Evolutionary conservation across 2,797 vertebrate species (phyloP), one percentile per base, ranked within the genome.

Genomic region (Takifugu ocellatus): DNA sequence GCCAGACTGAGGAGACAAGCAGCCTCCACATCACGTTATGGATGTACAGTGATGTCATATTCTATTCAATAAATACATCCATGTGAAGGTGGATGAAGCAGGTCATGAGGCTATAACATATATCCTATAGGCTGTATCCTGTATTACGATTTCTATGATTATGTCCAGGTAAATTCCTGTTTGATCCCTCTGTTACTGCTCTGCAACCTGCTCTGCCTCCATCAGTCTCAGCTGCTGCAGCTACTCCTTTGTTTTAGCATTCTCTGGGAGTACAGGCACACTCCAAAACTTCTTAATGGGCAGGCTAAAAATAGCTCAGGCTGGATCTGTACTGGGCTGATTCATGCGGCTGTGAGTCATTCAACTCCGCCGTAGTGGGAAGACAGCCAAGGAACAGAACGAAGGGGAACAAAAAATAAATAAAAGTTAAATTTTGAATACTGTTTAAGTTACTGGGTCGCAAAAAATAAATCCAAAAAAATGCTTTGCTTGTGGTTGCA

Each of bases 331-430:
- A 83, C 78, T 77, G 84, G 74, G 84, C 76, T 84, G 88, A 90
- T 91, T 90, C 90, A 90, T 82, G 84, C 81, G 73, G 82, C 85
- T 86, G 86, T 91, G 89, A 92, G 86, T 90, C 90, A 92, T 89
- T 86, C 83, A 87, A 72, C 78, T 82, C 74, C 68, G 74, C 72
- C 45, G 73, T 63, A 64, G 79, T 67, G 74, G 56, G 56, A 64
- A 65, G 68, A 72, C 68, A 83, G 63, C 54, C 45, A 70, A 54
- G 73, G 59, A 68, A 72, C 49, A 59, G 68, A 17, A 48, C 12
- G 24, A 25, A 48, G 46, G 11, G 46, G 5, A 5, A 73, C 55
- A 70, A 61, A 81, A 61, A 72, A 68, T 68, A 45, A 43, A 46
- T n/a, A 5, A n/a, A 46, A 79, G 72, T 49, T 69, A 62, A 79